Conservation (phyloP, 1,140 invertebrate species). For the Psilanteris sp. region DNA sequence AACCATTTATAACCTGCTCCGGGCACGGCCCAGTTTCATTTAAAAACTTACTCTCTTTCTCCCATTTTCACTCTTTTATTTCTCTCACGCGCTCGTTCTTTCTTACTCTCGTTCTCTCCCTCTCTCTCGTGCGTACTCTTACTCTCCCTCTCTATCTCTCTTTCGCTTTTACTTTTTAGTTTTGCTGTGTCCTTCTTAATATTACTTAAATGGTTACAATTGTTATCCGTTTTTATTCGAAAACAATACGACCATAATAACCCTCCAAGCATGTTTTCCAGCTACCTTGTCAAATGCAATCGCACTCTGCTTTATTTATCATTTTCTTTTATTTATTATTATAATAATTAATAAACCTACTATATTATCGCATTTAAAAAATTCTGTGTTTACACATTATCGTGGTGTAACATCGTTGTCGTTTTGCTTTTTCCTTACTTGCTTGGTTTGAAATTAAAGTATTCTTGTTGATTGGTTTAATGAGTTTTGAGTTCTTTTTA, state of each 20-base stretch:
- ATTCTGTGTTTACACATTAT: conserved; percentile 74
- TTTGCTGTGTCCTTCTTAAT: conserved; percentile 7
- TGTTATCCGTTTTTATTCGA: conserved; percentile 19
- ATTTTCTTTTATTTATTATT: conserved; percentile 30
- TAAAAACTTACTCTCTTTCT: conserved; percentile 57
- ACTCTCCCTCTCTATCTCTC: no score
- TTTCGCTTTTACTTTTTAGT: no score
- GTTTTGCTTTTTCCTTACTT: conserved; percentile 47
- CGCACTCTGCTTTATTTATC: conserved; percentile 8
- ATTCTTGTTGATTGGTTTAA: conserved; percentile 12
- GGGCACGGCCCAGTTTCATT: conserved; percentile 70
- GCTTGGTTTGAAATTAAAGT: conserved; percentile 14
- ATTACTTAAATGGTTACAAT: conserved; percentile 24
- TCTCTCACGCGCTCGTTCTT: conserved; percentile 6
- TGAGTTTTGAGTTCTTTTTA: conserved; percentile 27
- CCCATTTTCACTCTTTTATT: no score
- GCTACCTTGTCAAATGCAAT: conserved; percentile 64
- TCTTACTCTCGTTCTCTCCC: background rate
- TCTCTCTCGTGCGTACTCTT: no score
- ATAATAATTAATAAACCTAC: conserved; percentile 77
- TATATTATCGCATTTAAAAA: conserved; percentile 66
- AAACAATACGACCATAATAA: conserved; percentile 69
- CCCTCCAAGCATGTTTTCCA: conserved; percentile 54
- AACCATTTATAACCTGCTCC: conserved; percentile 68
- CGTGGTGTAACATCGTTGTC: conserved; percentile 69